phyloP scores from a whole-genome alignment of 2,888 invertebrate genomes.

The Andrena flavipes region DNA sequence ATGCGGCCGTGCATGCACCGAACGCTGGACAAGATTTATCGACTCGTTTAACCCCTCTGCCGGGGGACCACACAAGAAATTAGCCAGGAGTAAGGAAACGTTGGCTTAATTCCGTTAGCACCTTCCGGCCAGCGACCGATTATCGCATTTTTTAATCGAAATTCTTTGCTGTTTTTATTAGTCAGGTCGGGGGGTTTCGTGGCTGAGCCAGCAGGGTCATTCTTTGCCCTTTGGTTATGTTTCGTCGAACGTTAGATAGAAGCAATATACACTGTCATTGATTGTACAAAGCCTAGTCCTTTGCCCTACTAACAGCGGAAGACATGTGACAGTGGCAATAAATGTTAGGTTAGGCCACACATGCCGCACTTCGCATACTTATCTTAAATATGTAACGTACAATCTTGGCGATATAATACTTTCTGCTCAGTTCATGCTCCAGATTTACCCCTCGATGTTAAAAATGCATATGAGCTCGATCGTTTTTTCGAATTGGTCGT shows the following conservation, averaged over 20 bases:
- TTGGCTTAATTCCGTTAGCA: slow-evolving; percentile 67
- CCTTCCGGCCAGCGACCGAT: slow-evolving; percentile 59
- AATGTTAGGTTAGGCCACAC: too few relatives aligned
- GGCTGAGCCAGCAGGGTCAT: background rate
- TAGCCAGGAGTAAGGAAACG: slow-evolving; percentile 66
- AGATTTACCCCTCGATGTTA: background rate
- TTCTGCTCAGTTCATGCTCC: too few relatives aligned
- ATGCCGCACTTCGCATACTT: too few relatives aligned
- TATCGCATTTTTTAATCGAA: slow-evolving; percentile 22
- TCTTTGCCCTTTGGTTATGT: too few relatives aligned
- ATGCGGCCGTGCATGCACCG: slow-evolving; percentile 46
- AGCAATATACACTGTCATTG: too few relatives aligned
- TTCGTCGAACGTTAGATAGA: background rate
- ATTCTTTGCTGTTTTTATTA: background rate
- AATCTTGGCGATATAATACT: too few relatives aligned
- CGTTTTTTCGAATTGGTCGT: background rate
- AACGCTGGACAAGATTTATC: slow-evolving; percentile 75
- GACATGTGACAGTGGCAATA: too few relatives aligned
- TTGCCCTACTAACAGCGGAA: too few relatives aligned
- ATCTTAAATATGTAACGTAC: too few relatives aligned
- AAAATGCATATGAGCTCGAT: background rate
- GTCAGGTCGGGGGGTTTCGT: background rate
- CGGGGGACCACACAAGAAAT: slow-evolving; percentile 77
- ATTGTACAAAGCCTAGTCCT: too few relatives aligned
- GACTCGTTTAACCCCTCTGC: slow-evolving; percentile 71